These are phyloP conservation scores for Mactra quadrangularis DNA, from an alignment of 1,140 invertebrate species.

Conservation along the genomic window DNA sequence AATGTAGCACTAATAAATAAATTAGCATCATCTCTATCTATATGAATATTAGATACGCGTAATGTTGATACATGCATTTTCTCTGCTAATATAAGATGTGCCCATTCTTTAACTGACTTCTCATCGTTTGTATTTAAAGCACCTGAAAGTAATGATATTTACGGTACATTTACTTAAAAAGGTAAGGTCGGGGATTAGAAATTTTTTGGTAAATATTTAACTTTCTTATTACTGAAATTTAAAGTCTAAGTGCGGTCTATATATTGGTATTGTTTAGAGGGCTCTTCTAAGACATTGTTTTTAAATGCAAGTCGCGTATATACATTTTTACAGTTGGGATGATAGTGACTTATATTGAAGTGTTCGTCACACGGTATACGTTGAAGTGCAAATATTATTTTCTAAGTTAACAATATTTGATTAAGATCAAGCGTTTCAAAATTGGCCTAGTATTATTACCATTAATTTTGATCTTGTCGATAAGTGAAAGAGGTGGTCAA, in stretches of 20 bases:
- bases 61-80: slow-evolving; percentile 60
- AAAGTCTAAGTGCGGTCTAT: neutral
- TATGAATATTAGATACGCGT: slow-evolving; percentile 38
- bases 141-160: too few species aligned
- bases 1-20: slow-evolving; percentile 64
- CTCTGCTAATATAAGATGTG: slow-evolving; percentile 49
- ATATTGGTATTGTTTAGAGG: neutral
- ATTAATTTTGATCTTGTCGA: too few species aligned
- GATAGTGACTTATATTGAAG: too few species aligned
- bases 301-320: neutral
- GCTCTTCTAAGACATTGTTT: neutral
- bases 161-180: too few species aligned
- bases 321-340: neutral
- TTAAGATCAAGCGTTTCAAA: too few species aligned
- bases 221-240: neutral
- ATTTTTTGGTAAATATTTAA: neutral
- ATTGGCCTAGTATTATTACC: too few species aligned
- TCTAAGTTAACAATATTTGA: too few species aligned
- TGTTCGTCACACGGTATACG: too few species aligned
- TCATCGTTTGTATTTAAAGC: slow-evolving; percentile 26
- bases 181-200: too few species aligned
- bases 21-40: slow-evolving; percentile 65
- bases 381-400: too few species aligned
- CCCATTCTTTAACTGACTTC: slow-evolving; percentile 9
- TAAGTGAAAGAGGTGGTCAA: neutral